Evolutionary conservation across 2,888 invertebrate genomes (phyloP), one percentile per base, ranked within the genome.

Genomic region (Caenorhabditis auriculariae): DNA sequence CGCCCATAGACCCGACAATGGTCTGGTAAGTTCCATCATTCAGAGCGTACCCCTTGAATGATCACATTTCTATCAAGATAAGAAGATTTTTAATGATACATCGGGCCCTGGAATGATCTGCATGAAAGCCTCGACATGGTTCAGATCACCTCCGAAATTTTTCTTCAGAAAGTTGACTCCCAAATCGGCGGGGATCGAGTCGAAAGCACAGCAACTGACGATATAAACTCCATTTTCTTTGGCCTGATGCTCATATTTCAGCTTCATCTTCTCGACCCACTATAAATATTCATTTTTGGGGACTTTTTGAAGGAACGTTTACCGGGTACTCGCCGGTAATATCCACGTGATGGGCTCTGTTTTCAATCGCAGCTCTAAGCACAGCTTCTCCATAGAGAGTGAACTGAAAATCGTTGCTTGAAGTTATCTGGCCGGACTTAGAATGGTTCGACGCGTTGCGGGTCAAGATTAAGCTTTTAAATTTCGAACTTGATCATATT

Each of bases 1-100:
- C 70, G 26, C 71, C 60, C 46, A 65, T 55, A 9, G 93, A 76
- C 0, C 91, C 89, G 81, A 91, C 85, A 4, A 95, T 87, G 0
- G 93, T 92, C 81, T 91, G 89, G 89, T 91, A 94, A 0, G 95
- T 95, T 15, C 89, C 92, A 80, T 87, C 89, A 84, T 95, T 89
- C 37, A 90, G 75, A 4, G 81, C 66, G 0, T 89, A 84, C 5
- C 86, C 87, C 84, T 84, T 42, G 54, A 69, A 17, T 21, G 4
- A 49, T 35, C 7, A 24, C 17, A 6, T 39, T 32, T n/a, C 19
- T 17, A 23, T 35, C 7, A 2, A n/a, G n/a, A n/a, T n/a, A n/a
- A n/a, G n/a, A n/a, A 50, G 15, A 7, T 7, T 41, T 27, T 27
- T 15, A 21, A 6, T 41, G 15, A 17, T 66, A 54, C 37, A 77